These are phyloP conservation scores for Pteromalus puparum DNA, from an alignment of 1,140 invertebrate genomes.

Conservation along the genomic window DNA sequence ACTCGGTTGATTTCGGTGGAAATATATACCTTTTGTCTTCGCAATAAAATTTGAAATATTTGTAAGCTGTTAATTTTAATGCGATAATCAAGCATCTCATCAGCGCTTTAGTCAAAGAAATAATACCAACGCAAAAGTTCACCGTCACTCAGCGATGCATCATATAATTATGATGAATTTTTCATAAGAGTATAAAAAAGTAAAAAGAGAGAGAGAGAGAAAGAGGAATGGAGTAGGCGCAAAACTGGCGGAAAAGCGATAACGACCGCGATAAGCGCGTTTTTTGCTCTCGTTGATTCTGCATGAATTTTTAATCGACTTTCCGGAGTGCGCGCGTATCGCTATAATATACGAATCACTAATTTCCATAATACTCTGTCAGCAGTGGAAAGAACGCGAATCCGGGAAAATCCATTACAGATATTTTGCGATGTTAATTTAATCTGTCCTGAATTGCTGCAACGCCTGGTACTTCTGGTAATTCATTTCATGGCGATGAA, in stretches of 20 bases:
- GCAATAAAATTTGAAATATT: too few relatives aligned
- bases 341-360: conserved; percentile 1
- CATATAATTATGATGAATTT: background rate
- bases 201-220: background rate
- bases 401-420: background rate
- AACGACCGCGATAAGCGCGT: background rate
- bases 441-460: background rate
- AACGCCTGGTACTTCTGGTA: too few relatives aligned
- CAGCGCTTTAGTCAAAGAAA: background rate
- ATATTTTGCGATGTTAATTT: background rate
- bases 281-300: background rate
- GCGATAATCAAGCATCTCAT: background rate
- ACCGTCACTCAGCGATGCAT: background rate
- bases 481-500: too few relatives aligned
- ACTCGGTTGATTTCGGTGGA: too few relatives aligned
- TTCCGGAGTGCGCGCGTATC: background rate
- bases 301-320: background rate
- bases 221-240: background rate
- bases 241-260: background rate
- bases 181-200: background rate
- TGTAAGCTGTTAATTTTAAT: too few relatives aligned
- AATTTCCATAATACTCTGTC: background rate
- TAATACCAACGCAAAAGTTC: background rate
- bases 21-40: too few relatives aligned
- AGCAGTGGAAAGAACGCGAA: background rate